Evolutionary conservation across 2,113 vertebrate genomes (phyloP), one percentile per base, ranked within the genome.

Genomic region (Amphiprion ocellaris): DNA sequence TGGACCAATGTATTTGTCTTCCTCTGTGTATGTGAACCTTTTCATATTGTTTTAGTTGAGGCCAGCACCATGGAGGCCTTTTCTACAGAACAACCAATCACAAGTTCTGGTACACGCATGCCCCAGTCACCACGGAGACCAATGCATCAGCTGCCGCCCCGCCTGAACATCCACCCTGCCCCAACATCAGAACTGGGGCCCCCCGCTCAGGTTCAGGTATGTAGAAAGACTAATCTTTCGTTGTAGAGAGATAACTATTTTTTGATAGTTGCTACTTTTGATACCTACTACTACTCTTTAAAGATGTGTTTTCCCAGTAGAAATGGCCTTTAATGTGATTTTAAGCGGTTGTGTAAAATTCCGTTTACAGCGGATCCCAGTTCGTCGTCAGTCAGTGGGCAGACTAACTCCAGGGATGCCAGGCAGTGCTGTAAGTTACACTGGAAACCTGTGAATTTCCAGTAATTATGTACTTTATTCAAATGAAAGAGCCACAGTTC

Each of bases 71-170:
- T 95, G 6, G 98, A 97, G 71, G 93, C 93, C 0, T 96, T 97
- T 74, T 87, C 95, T 58, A 88, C 95, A 11, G 98, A 98, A n/a
- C 93, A 96, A 53, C 95, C 97, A 16, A 95, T 96, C 11, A 94
- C 95, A 0, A 97, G 96, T 10, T 97, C 96, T 0, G 95, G 94
- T 3, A 92, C 96, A 4, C 94, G 97, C 12, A 95, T 95, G 15
- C 97, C 97, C 0, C 97, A 96, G 84, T 98, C 97, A 0, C 96
- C 97, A 1, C 90, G 97, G 54, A 95, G 98, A 69, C 96, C 94
- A 0, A 94, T 96, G 0, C 97, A 97, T 66, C 94, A 96, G 0
- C 94, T 98, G n/a, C 97, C 97, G 7, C 91, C 97, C 2, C 94
- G 97, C 2, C 90, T 97, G 4, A 98, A 96, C 69, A 96, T 97